These are phyloP conservation scores for Silurus asotus DNA, from an alignment of 2,113 vertebrate species.

Conservation along the genomic window DNA sequence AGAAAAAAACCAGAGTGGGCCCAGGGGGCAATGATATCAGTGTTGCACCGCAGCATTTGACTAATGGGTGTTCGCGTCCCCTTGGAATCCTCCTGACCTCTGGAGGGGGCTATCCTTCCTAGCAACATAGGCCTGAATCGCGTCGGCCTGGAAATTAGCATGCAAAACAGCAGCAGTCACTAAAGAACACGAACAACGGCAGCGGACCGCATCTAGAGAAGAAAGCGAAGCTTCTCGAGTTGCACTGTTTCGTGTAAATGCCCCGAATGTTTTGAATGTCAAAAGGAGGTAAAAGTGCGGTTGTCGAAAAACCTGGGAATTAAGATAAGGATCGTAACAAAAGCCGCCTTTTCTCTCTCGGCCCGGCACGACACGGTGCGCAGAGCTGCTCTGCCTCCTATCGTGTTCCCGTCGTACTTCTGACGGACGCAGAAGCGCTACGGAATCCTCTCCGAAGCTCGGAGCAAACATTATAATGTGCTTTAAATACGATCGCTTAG, in stretches of 20 bases:
- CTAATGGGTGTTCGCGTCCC: slow-evolving; percentile 55
- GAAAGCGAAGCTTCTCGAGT: slow-evolving; percentile 67
- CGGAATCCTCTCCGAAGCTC: slow-evolving; percentile 22
- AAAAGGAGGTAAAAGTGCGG: slow-evolving; percentile 67
- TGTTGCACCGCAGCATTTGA: slow-evolving; percentile 54
- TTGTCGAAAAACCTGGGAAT: slow-evolving; percentile 71
- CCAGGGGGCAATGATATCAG: slow-evolving; percentile 47
- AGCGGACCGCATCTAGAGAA: slow-evolving; percentile 61
- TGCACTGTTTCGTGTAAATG: slow-evolving; percentile 61
- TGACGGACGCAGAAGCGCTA: slow-evolving; percentile 48
- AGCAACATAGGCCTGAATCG: slow-evolving; percentile 43
- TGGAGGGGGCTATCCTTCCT: slow-evolving; percentile 48
- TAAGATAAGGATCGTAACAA: slow-evolving; percentile 76
- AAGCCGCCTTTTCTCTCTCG: slow-evolving; percentile 55
- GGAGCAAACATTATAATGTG: slow-evolving; percentile 38
- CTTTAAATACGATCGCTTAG: slow-evolving; percentile 42
- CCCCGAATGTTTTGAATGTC: slow-evolving; percentile 72
- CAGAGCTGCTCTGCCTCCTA: slow-evolving; percentile 50
- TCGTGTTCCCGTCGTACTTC: slow-evolving; percentile 54
- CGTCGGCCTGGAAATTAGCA: slow-evolving; percentile 50
- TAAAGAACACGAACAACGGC: slow-evolving; percentile 46
- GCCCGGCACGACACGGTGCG: slow-evolving; percentile 58
- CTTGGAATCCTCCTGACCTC: slow-evolving; percentile 54
- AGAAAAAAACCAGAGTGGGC: slow-evolving; percentile 20
- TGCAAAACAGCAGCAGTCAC: slow-evolving; percentile 49